phyloP scores from a whole-genome alignment of 23 tunicate species.

The Clavelina lepadiformis region DNA sequence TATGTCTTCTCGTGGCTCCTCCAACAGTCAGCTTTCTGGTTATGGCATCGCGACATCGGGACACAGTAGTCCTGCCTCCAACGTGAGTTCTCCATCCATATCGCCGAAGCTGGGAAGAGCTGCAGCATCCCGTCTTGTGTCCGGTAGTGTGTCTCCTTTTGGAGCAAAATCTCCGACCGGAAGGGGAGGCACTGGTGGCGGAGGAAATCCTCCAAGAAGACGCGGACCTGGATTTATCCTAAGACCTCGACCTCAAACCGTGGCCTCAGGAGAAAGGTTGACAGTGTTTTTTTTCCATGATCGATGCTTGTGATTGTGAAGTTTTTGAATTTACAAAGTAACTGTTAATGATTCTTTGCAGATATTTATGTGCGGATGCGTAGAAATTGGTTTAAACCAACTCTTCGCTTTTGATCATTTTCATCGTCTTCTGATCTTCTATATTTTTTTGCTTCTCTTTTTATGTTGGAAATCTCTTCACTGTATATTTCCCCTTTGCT shows the following conservation, averaged over 20 bases:
- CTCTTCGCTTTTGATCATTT: too few species aligned
- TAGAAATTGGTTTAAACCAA: too few species aligned
- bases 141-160: conserved; percentile 39
- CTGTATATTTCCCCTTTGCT: too few species aligned
- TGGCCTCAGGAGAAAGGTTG: conserved; percentile 72
- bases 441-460: too few species aligned
- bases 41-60: conserved; percentile 8
- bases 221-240: conserved; percentile 92
- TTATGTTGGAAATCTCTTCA: too few species aligned
- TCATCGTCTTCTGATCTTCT: too few species aligned
- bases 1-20: conserved; percentile 48
- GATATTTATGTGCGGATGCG: too few species aligned
- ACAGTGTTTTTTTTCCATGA: too few species aligned
- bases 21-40: conserved; percentile 33
- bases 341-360: too few species aligned
- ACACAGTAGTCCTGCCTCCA: conserved; percentile 57
- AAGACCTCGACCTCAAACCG: conserved; percentile 76
- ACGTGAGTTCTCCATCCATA: conserved; percentile 68
- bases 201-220: conserved; percentile 64
- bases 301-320: too few species aligned
- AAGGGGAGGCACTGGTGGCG: conserved; percentile 15
- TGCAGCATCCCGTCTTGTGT: conserved; percentile 48
- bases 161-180: conserved; percentile 14
- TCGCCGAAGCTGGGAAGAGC: conserved; percentile 69
- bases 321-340: too few species aligned